These are phyloP conservation scores for Stenoptilia bipunctidactyla DNA, from an alignment of 2,888 invertebrate species.

Conservation along the genomic window DNA sequence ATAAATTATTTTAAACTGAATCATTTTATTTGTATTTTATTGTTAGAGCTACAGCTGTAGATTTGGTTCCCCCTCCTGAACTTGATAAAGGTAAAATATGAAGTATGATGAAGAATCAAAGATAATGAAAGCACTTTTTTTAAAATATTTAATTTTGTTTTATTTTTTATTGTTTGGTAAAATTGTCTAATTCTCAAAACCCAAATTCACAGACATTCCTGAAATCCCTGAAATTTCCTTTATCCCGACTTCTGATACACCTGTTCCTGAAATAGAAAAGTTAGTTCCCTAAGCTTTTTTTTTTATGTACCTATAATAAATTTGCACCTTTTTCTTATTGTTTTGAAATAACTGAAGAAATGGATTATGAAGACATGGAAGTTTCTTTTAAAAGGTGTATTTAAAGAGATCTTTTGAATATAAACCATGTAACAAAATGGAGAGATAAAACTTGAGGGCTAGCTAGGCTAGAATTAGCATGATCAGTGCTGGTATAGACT, in stretches of 20 bases:
- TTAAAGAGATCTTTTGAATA: too few relatives aligned
- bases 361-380: too few relatives aligned
- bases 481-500: too few relatives aligned
- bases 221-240: constrained; percentile 51
- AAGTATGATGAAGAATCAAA: not conserved
- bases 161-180: constrained; percentile 5
- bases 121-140: not conserved
- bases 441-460: too few relatives aligned
- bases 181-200: not conserved
- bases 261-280: constrained; percentile 35
- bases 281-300: constrained; percentile 27
- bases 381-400: too few relatives aligned
- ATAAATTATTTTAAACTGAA: not conserved
- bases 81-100: constrained; percentile 39
- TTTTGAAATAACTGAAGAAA: too few relatives aligned
- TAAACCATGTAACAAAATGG: too few relatives aligned
- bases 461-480: too few relatives aligned
- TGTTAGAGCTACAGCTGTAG: constrained; percentile 31
- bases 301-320: not conserved
- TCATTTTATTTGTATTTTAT: constrained; percentile 3
- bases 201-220: constrained; percentile 40
- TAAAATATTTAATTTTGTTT: not conserved
- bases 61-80: constrained; percentile 23
- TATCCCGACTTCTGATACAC: constrained; percentile 39
- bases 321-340: too few relatives aligned